These are phyloP conservation scores for Polymixis flavicincta DNA, from an alignment of 2,888 invertebrate species.

Conservation along the genomic window DNA sequence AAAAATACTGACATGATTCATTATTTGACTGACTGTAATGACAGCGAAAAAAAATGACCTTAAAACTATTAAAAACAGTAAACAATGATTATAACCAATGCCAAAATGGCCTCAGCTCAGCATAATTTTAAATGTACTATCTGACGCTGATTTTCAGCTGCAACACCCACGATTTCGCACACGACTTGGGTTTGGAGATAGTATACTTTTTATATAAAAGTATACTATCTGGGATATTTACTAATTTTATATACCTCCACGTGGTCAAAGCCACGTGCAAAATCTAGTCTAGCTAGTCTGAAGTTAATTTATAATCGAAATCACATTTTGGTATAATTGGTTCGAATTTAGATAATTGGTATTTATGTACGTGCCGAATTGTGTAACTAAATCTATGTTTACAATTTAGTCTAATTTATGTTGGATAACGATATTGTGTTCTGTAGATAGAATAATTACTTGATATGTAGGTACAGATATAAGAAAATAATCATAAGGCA, in stretches of 20 bases:
- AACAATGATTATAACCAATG: too few species aligned
- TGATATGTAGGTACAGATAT: too few species aligned
- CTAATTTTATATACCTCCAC: not conserved
- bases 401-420: not conserved
- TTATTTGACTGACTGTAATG: too few species aligned
- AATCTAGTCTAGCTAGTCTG: not conserved
- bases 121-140: too few species aligned
- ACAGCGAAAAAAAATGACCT: too few species aligned
- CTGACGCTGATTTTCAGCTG: too few species aligned
- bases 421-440: not conserved
- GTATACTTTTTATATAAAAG: not conserved
- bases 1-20: too few species aligned
- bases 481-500: too few species aligned
- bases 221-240: too few species aligned
- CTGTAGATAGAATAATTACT: not conserved
- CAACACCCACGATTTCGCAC: not conserved
- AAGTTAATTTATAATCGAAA: not conserved
- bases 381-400: not conserved
- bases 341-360: constrained; percentile 1
- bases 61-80: too few species aligned
- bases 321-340: not conserved
- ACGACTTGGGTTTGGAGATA: not conserved
- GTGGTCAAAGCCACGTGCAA: not conserved
- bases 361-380: not conserved
- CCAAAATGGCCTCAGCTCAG: too few species aligned